Conservation (phyloP, 1,140 invertebrate species). For the Galleria mellonella region DNA sequence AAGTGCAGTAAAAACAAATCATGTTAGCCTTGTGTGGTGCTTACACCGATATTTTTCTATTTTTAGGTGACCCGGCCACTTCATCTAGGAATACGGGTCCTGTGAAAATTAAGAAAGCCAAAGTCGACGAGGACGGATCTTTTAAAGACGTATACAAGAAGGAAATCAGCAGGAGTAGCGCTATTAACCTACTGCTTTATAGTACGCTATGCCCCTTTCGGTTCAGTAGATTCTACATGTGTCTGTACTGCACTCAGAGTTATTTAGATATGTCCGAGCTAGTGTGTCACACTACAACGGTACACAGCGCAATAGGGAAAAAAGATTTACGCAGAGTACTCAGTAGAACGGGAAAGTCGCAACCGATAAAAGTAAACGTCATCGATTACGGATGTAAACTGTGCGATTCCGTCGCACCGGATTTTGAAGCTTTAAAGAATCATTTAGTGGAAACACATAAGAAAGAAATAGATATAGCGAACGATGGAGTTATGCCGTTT, state of each 20-base stretch:
- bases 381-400: constrained; percentile 1
- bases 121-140: too few relatives aligned
- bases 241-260: background rate
- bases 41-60: too few relatives aligned
- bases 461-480: background rate
- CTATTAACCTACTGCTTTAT: too few relatives aligned
- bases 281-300: background rate
- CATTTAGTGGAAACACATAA: background rate
- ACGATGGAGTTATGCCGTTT: constrained; percentile 11
- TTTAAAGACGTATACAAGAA: too few relatives aligned
- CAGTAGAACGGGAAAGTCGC: background rate
- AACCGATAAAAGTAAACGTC: constrained; percentile 1
- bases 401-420: background rate
- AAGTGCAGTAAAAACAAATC: too few relatives aligned
- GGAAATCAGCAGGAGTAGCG: too few relatives aligned
- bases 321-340: background rate
- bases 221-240: background rate
- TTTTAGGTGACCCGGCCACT: background rate
- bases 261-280: background rate
- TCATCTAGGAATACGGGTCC: too few relatives aligned
- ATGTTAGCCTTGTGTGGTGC: too few relatives aligned
- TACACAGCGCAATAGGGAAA: background rate
- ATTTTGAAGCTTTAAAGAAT: background rate
- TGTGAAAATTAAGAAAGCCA: too few relatives aligned
- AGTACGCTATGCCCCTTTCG: background rate